Base-by-base conservation (phyloP, 2,888 invertebrate genomes). In the Drosophila neotestacea region DNA sequence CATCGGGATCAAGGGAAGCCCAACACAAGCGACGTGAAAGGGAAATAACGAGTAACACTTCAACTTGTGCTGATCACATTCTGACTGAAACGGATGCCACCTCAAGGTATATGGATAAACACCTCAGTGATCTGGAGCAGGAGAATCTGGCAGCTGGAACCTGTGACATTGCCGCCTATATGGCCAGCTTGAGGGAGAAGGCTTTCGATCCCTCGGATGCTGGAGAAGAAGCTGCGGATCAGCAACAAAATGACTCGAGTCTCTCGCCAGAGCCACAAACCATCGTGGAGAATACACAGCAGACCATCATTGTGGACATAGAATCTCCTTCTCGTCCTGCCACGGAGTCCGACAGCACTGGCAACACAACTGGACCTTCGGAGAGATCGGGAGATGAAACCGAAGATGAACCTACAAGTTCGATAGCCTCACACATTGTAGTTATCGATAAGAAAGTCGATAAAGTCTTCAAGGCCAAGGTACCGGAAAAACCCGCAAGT, bases 371-470 rank as follows among this genome's bases (percentile, higher is more conserved):
- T 0, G 90, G 91, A 0, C 91, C 92, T n/a, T 92, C 92, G 7
- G 92, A 92, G 48, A 83, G 90, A 4, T 92, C 92, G 1, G 92
- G 91, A 32, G 92, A 92, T 52, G 92, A 92, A 38, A 92, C 91
- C 3, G 92, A 92, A 61, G 90, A 90, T 27, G 89, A 87, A 16
- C 73, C 79, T 0, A 79, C 77, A 7, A 70, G 76, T n/a, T 68
- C 68, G 5, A 46, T 73, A n/a, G 72, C 78, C 47, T 67, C 82
- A 2, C 88, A 88, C 51, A 85, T 90, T n/a, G 86, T 92, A 9
- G 79, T 92, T 11, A 92, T 93, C 30, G 93, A 93, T 62, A 92
- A 92, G 72, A 92, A 92, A 70, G 92, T 93, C 10, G 92, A 93
- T 70, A 93, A 93, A 69, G 79, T 92, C 1, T 93, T 93, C 63